Evolutionary conservation across 2,888 invertebrate species (phyloP), one percentile per base, ranked within the genome.

Genomic region (Andricus quercusramuli): DNA sequence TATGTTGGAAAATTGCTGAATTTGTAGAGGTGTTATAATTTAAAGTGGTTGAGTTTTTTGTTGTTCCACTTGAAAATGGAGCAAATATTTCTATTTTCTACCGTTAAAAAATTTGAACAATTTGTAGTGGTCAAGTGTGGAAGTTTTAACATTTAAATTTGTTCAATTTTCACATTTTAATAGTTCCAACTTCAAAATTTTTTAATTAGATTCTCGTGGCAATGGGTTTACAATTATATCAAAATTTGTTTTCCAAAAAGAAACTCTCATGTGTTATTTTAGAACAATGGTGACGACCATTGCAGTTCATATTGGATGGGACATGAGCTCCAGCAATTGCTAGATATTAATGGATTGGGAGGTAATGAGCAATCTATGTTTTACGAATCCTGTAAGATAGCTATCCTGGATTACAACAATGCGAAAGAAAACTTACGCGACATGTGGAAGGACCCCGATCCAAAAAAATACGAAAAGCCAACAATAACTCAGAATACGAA

Each of bases 241-340:
- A 41, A 41, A 41, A 13, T 47, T 47, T 4, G 1, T 17, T 47
- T 47, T 47, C 13, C 17, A 13, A 47, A 56, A 59, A 22, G 3
- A 13, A 78, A 79, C 70, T 41, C 74, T 76, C 22, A 51, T 76
- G 77, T 78, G 62, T n/a, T 9, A 44, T 82, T 77, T 64, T 56
- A 84, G 87, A 84, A 77, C 56, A 59, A 79, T 3, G 79, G 41
- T 13, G 80, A 85, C 0, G 77, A 84, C 20, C 47, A 79, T 47
- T 81, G 84, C 56, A 90, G 91, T 65, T 77, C 83, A 0, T 84
- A 82, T n/a, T 92, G 91, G 92, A 87, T 84, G 0, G 90, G 91
- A 1, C 13, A 20, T 4, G 87, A 91, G 67, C 77, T 91, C 3
- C n/a, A 84, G 8, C 83, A 85, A 56, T 56, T 90, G 5, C 86